Percentiles rank a stretch among this genome's conserved stretches.
phyloP scores from a whole-genome alignment of 2,888 invertebrate species.

The Poecilus cupreus region DNA sequence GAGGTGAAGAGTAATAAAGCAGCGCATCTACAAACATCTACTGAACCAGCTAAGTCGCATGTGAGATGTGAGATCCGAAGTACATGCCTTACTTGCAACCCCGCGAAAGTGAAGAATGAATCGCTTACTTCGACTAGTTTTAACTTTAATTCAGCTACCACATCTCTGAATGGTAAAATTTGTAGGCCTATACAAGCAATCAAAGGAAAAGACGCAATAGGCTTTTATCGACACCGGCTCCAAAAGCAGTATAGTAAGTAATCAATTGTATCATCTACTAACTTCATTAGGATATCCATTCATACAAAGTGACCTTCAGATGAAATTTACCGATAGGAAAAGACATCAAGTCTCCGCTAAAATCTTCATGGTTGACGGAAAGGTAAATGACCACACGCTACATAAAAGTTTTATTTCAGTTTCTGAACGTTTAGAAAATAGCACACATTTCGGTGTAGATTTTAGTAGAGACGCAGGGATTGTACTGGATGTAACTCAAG shows the following conservation, averaged over 20 bases:
- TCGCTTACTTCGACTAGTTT: no score
- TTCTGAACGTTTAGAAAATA: background rate
- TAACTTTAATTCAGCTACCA: no score
- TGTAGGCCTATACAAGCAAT: no score
- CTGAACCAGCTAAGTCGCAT: no score
- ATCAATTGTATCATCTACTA: background rate
- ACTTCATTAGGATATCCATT: background rate
- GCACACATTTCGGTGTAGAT: background rate
- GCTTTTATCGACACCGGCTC: no score
- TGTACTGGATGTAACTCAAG: background rate
- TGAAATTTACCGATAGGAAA: background rate
- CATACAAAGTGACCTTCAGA: background rate
- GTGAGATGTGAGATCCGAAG: no score
- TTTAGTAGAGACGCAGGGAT: background rate
- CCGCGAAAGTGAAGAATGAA: no score
- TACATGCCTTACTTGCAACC: no score
- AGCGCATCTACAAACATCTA: no score
- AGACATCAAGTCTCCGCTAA: conserved; percentile 66
- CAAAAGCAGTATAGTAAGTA: background rate
- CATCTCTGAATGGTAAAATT: no score
- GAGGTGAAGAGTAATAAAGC: no score
- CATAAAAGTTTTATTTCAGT: background rate
- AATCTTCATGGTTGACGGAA: conserved; percentile 69
- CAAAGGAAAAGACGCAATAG: no score
- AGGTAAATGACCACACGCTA: background rate